Base-by-base conservation (phyloP, 2,797 vertebrate genomes). In the Rhinogobio ventralis region DNA sequence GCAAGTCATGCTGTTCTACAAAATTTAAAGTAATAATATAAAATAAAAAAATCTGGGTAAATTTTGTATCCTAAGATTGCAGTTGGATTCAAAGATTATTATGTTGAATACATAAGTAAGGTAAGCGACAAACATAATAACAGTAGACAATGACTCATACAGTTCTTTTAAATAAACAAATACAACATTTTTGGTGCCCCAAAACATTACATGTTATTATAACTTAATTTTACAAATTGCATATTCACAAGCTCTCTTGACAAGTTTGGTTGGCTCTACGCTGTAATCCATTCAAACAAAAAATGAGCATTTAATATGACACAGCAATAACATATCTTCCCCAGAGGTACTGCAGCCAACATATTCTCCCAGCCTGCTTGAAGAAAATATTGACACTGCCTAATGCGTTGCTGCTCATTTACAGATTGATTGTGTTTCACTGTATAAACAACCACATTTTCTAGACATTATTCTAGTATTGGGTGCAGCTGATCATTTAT, bases 241-340 rank as follows among this genome's bases (percentile, higher is more conserved):
- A 80, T 60, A 67, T 74, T 72, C 57, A 68, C 11, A 77, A 45
- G 73, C 74, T 68, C 53, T 81, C n/a, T 57, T 33, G 15, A 72
- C 25, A 30, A 9, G 45, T 14, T 71, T 46, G 75, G 53, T 53
- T n/a, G 28, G 33, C 62, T 69, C 53, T 3, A 33, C 23, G 0
- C 64, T 36, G 62, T 49, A 77, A 55, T 55, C 20, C 57, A 67
- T 57, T 71, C 55, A 66, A 79, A 87, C 82, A 64, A 79, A n/a
- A 82, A 79, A 85, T 71, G 28, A 82, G 75, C 79, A 85, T 82
- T 85, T 84, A 86, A 82, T 84, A 82, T 55, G 79, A 86, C 85
- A 86, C 57, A 36, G 79, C 60, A 86, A 85, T 82, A 82, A 86
- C 82, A 62, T 23, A 78, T 78, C 46, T 39, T 64, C 68, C 79